Percentiles rank a stretch among this genome's conserved stretches.
Conservation (phyloP, 1,140 invertebrate genomes). For the Drosophila pachea region DNA sequence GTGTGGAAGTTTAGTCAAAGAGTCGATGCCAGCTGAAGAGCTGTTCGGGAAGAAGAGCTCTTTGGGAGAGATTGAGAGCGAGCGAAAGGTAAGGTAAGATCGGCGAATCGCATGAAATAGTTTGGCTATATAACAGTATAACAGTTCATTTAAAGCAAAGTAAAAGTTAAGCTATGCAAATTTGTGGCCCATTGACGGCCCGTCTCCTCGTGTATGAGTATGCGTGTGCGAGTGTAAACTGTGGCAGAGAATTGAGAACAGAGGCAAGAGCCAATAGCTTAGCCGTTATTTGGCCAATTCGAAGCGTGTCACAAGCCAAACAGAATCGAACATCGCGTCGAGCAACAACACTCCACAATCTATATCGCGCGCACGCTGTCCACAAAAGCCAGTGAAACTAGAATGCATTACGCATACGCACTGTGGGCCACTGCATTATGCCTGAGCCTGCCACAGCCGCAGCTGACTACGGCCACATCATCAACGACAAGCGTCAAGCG, state of each 20-base stretch:
- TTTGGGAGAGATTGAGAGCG: not conserved
- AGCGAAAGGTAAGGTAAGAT: not conserved
- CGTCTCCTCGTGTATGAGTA: not conserved
- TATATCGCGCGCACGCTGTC: not conserved
- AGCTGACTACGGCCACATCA: slow-evolving; percentile 1
- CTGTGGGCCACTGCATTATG: not conserved
- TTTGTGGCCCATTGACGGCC: slow-evolving; percentile 20
- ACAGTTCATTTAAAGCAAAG: slow-evolving; percentile 41
- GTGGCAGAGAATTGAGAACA: slow-evolving; percentile 39
- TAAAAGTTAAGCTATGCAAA: slow-evolving; percentile 68
- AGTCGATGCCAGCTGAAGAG: too few relatives aligned
- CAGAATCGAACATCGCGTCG: slow-evolving; percentile 28
- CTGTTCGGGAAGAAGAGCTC: not conserved
- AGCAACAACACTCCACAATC: slow-evolving; percentile 16
- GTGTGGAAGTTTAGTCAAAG: too few relatives aligned
- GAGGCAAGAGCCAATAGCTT: slow-evolving; percentile 16
- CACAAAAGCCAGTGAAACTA: not conserved
- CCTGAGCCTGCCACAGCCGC: not conserved
- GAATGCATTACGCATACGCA: slow-evolving; percentile 36
- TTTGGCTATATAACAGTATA: slow-evolving; percentile 30
- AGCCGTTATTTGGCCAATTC: slow-evolving; percentile 35
- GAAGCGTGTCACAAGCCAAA: slow-evolving; percentile 25
- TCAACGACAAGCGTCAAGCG: not conserved
- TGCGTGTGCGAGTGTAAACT: slow-evolving; percentile 7
- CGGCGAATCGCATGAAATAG: not conserved